A percentile compares a stretch with the other conserved stretches of the same genome.
Conservation (phyloP, 2,113 vertebrate species). For the Martes martes region DNA sequence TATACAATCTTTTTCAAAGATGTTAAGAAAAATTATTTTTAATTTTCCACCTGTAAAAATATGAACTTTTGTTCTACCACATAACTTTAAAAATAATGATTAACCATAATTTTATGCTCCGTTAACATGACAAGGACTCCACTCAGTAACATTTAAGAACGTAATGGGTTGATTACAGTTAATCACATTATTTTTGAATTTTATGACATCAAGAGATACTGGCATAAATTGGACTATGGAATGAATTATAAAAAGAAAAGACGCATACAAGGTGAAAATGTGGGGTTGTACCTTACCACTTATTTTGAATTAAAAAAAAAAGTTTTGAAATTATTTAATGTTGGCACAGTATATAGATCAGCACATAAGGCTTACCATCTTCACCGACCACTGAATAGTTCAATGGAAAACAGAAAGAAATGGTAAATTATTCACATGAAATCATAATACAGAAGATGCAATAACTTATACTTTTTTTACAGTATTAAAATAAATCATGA, state of each 20-base stretch:
- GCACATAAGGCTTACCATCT: constrained; percentile 93
- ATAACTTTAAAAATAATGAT: constrained; percentile 11
- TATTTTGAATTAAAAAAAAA: constrained; percentile 76
- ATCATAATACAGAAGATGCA: constrained; percentile 75
- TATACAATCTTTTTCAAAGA: background rate
- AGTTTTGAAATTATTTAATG: constrained; percentile 79
- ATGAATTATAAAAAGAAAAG: constrained; percentile 72
- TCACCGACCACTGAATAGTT: constrained; percentile 94
- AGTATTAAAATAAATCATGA: constrained; percentile 62
- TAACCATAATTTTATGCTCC: constrained; percentile 50
- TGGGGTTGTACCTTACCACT: constrained; percentile 72
- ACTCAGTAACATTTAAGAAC: constrained; percentile 54
- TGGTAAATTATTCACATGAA: constrained; percentile 87
- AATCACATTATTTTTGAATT: constrained; percentile 46
- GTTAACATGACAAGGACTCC: constrained; percentile 41
- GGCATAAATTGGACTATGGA: constrained; percentile 75
- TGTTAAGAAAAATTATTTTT: constrained; percentile 6
- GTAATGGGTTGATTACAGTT: constrained; percentile 40
- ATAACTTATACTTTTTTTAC: constrained; percentile 57
- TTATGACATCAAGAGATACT: constrained; percentile 43
- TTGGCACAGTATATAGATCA: constrained; percentile 85
- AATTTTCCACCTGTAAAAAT: constrained; percentile 26
- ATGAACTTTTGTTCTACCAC: constrained; percentile 33
- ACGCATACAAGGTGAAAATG: constrained; percentile 72
- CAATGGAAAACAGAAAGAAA: constrained; percentile 90